Evolutionary conservation across 2,888 invertebrate species (phyloP), one percentile per base, ranked within the genome.

Genomic region (Ptychoptera contaminata): DNA sequence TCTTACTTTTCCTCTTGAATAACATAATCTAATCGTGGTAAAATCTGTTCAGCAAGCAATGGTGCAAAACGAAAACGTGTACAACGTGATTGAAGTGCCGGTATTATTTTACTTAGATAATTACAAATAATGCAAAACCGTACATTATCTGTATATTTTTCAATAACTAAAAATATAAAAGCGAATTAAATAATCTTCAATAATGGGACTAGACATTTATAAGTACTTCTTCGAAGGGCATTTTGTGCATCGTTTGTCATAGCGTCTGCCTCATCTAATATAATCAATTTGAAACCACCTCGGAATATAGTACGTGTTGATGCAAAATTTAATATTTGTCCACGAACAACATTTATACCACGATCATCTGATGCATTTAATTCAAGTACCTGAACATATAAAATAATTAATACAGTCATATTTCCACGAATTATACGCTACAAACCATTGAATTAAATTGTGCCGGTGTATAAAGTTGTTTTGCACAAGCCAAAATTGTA

Each of bases 181-280:
- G 40, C 40, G 35, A 16, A 32, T 40, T 36, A n/a, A n/a, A 31
- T 43, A 35, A 16, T 23, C n/a, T 41, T 2, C 15, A 44, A 42
- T 31, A 40, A 42, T 32, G 15, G 9, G 12, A 37, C 23, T 16
- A 42, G 11, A 40, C 43, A 38, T 36, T 35, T 15, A 37, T 46
- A 68, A 75, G 74, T 71, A 88, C 87, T 90, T 74, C 93, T 77
- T 53, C 94, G 72, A 1, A 96, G 71, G 29, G 98, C 97, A 74
- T 97, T 99, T 63, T 99, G 98, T 1, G 98, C 98, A 76, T 99
- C 98, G 64, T 87, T 86, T 1, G 97, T 99, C 97, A 98, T 98
- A 0, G 96, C 93, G 73, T 98, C 97, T 1, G 97, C 97, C 71
- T 98, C 97, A 72, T 98, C 97, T 16, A 98, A 69, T 52, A 98